A percentile compares a stretch with the other conserved stretches of the same genome.
phyloP scores from a whole-genome alignment of 1,140 invertebrate genomes.

The Trichogramma pretiosum region DNA sequence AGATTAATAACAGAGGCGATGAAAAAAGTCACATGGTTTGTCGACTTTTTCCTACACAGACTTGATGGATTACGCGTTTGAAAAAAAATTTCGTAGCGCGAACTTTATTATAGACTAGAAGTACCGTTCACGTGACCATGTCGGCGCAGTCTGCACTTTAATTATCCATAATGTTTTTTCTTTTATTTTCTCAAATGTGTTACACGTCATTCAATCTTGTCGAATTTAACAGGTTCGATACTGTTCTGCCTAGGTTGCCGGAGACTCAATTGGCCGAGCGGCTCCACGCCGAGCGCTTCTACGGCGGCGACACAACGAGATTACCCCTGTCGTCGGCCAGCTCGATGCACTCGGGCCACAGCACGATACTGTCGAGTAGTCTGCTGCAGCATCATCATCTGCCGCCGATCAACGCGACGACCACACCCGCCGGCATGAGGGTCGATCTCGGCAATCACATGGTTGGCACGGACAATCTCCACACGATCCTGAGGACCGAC shows the following conservation, averaged over 20 bases:
- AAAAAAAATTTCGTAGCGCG: too few species aligned
- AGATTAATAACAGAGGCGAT: too few species aligned
- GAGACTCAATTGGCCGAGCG: constrained; percentile 39
- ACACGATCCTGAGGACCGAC: constrained; percentile 38
- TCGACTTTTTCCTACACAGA: too few species aligned
- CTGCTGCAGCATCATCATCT: constrained; percentile 12
- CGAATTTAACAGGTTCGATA: too few species aligned
- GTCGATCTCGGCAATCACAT: constrained; percentile 44
- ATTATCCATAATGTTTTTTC: too few species aligned
- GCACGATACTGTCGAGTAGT: constrained; percentile 16
- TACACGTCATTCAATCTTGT: too few species aligned
- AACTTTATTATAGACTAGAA: too few species aligned
- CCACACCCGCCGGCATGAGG: constrained; percentile 25
- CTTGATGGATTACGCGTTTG: too few species aligned
- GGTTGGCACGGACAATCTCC: constrained; percentile 41
- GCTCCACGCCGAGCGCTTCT: constrained; percentile 38
- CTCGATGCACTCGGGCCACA: constrained; percentile 24
- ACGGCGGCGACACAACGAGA: constrained; percentile 35
- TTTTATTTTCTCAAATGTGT: too few species aligned
- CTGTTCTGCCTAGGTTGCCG: constrained; percentile 29
- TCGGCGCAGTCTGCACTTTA: too few species aligned
- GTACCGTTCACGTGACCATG: too few species aligned
- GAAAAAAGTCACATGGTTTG: too few species aligned
- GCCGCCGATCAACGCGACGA: constrained; percentile 16
- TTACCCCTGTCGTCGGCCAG: constrained; percentile 31